These are phyloP conservation scores for Rhineura floridana DNA, from an alignment of 2,113 vertebrate species.

Conservation along the genomic window DNA sequence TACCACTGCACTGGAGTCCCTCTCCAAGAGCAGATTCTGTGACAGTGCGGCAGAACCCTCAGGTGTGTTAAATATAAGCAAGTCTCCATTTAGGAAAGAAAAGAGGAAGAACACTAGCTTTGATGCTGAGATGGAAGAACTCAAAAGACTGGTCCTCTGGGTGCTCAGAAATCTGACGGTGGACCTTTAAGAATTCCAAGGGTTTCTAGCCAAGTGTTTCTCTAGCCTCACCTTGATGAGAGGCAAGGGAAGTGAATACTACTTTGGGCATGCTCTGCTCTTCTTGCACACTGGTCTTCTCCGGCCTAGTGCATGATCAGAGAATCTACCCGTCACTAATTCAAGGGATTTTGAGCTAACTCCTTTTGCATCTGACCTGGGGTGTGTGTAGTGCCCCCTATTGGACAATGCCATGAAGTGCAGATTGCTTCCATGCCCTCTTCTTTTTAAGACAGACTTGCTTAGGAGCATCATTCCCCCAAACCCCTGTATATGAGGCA, in stretches of 20 bases:
- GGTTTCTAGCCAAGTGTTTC: not conserved
- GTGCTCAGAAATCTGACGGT: not conserved
- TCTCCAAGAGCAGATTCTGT: not conserved
- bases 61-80: not conserved
- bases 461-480: not conserved
- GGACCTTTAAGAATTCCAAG: not conserved
- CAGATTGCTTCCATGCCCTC: not conserved
- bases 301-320: not conserved
- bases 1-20: not conserved
- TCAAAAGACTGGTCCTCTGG: not conserved
- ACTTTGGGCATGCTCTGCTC: not conserved
- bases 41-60: not conserved
- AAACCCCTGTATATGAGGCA: not conserved
- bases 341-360: not conserved
- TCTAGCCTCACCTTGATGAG: not conserved
- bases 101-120: not conserved
- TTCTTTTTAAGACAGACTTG: not conserved
- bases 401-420: not conserved
- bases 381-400: not conserved
- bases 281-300: not conserved
- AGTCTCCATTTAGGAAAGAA: not conserved
- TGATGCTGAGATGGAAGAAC: not conserved
- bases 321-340: not conserved
- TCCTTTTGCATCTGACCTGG: not conserved
- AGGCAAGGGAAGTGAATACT: not conserved